These are phyloP conservation scores for Atethmia centrago DNA, from an alignment of 2,888 invertebrate species.

Conservation along the genomic window DNA sequence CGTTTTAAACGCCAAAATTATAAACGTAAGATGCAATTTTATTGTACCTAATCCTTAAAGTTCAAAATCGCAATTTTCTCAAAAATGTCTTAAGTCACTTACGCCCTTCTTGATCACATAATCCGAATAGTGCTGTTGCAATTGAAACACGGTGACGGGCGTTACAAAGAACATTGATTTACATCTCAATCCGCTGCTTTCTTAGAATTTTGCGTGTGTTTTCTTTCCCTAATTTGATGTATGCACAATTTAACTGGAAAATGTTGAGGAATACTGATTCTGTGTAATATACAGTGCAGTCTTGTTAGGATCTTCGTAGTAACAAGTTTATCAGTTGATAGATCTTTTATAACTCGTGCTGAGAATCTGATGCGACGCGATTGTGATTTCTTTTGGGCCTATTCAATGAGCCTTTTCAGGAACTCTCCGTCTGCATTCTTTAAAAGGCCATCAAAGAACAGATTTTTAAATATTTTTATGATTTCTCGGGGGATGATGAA, in stretches of 20 bases:
- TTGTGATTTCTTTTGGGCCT: not conserved
- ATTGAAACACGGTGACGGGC: conserved; percentile 62
- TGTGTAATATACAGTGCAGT: conserved; percentile 5
- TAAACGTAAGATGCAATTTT: not conserved
- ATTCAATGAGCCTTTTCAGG: not conserved
- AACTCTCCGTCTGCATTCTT: no score
- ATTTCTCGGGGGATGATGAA: not conserved
- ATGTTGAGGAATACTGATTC: conserved; percentile 19
- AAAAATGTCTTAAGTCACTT: not conserved
- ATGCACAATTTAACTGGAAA: conserved; percentile 38
- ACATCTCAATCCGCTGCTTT: conserved; percentile 63
- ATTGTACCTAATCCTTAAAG: not conserved
- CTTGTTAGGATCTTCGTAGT: conserved; percentile 9
- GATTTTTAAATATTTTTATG: no score
- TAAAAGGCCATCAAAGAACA: no score
- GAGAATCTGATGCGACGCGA: not conserved
- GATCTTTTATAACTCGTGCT: not conserved
- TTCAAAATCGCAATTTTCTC: conserved; percentile 9
- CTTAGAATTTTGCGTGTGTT: conserved; percentile 62
- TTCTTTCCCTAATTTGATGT: conserved; percentile 43
- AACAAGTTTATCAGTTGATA: conserved; percentile 5
- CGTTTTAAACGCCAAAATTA: not conserved
- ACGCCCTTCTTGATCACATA: conserved; percentile 41
- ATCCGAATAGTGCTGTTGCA: conserved; percentile 68
- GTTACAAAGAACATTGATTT: conserved; percentile 72